Percentiles rank a stretch among this genome's conserved stretches.
These are phyloP conservation scores for Heliconius hermathena DNA, from an alignment of 1,140 invertebrate genomes.

Conservation along the genomic window DNA sequence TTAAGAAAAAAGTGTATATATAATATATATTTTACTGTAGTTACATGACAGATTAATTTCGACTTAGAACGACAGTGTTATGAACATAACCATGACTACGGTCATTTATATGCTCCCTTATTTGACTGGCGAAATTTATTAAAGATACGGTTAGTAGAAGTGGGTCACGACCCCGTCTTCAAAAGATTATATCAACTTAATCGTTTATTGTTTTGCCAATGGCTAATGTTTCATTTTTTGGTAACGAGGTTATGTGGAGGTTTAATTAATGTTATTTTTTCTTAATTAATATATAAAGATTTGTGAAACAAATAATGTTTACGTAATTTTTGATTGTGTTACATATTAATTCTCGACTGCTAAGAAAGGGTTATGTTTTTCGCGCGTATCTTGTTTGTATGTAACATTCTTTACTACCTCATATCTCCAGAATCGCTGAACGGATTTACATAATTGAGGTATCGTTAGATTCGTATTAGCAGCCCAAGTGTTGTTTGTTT, in stretches of 20 bases:
- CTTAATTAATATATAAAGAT: not conserved
- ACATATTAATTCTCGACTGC: too few species aligned
- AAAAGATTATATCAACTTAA: constrained; percentile 22
- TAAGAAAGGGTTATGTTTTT: too few species aligned
- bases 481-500: too few species aligned
- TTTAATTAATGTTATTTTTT: not conserved
- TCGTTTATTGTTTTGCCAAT: constrained; percentile 14
- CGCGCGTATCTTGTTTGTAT: too few species aligned
- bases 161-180: constrained; percentile 17
- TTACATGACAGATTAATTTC: not conserved
- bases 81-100: not conserved
- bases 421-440: too few species aligned
- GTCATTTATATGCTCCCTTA: constrained; percentile 6
- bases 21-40: too few species aligned
- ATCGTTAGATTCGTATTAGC: too few species aligned
- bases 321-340: not conserved
- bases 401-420: too few species aligned
- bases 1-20: not conserved
- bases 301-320: not conserved
- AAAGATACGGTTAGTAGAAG: constrained; percentile 1
- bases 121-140: constrained; percentile 13
- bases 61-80: not conserved
- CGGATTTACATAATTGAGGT: too few species aligned
- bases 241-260: not conserved
- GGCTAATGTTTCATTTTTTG: constrained; percentile 5